Base-by-base conservation (phyloP, 2,113 vertebrate species). In the Zapus hudsonius region DNA sequence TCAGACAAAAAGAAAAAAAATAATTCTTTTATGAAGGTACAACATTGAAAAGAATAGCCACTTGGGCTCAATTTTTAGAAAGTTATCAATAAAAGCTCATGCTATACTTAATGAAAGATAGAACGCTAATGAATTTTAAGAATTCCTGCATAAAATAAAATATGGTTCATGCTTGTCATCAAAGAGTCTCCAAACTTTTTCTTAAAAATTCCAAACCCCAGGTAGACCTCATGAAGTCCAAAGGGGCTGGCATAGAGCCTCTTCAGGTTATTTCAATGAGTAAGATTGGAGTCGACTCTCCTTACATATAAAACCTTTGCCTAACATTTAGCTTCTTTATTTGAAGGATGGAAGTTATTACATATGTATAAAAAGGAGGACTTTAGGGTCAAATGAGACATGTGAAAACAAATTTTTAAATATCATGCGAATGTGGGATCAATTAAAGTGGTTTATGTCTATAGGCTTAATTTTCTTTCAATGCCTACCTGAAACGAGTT, bases 381-480 rank as follows among this genome's bases (percentile, higher is more conserved):
- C 12, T 85, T 95, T 55, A 59, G 9, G 33, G 81, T 66, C 7
- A 78, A 92, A 44, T 72, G 36, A 84, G 23, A 74, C 25, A 72
- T 86, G 9, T 44, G 19, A 31, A 87, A 86, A n/a, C 17, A 38
- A 5, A 79, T n/a, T 93, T 85, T 20, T 92, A 82, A 66, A 59
- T 76, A 76, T 59, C 1, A 6, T 42, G 2, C 13, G 63, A 88
- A 25, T 86, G 11, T 59, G 66, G 42, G 31, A 5, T 72, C n/a
- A 80, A 6, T 57, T 61, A 81, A 88, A 89, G 38, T 38, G 29
- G 1, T 89, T 38, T 52, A 81, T 47, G 73, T 92, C 8, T 69
- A 64, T 11, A 90, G 47, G 76, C 29, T 61, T 79, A 74, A 66
- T 66, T 90, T 81, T 73, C 27, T 91, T 94, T 63, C 67, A 87